Percentiles rank a stretch among this genome's conserved stretches.
These are phyloP conservation scores for Crypturellus undulatus DNA, from an alignment of 2,113 vertebrate species.

Conservation along the genomic window DNA sequence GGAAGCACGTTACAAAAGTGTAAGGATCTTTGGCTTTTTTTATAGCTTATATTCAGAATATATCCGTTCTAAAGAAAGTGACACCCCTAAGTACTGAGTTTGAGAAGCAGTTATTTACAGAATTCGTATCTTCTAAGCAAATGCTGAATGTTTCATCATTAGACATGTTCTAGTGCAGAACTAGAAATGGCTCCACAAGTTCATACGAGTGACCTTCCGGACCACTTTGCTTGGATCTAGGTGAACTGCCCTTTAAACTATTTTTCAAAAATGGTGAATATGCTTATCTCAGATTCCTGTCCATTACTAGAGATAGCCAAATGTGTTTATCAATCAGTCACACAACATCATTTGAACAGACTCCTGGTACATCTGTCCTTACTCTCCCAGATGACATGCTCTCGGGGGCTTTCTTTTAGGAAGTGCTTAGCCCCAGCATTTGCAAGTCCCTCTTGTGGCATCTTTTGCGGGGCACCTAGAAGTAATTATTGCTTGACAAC, in stretches of 20 bases:
- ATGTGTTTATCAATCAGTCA: not conserved
- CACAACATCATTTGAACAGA: not conserved
- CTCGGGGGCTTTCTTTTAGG: not conserved
- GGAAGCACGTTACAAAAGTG: accelerated
- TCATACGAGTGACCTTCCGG: not conserved
- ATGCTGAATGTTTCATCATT: not conserved
- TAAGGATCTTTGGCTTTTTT: not conserved
- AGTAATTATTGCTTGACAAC: not conserved
- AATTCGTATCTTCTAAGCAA: not conserved
- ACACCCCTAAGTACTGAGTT: not conserved
- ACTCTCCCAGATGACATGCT: not conserved
- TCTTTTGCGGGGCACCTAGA: not conserved
- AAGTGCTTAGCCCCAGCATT: not conserved
- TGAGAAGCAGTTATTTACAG: not conserved
- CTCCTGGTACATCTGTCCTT: not conserved
- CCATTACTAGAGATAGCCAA: not conserved
- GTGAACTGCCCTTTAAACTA: not conserved
- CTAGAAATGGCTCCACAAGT: not conserved
- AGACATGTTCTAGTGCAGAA: not conserved
- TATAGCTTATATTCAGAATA: not conserved
- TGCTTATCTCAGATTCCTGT: not conserved
- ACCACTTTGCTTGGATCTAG: not conserved
- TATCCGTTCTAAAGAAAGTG: not conserved
- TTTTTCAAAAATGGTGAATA: not conserved
- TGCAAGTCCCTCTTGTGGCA: not conserved